These are phyloP conservation scores for Bombylius discolor DNA, from an alignment of 2,888 invertebrate genomes.

Conservation along the genomic window DNA sequence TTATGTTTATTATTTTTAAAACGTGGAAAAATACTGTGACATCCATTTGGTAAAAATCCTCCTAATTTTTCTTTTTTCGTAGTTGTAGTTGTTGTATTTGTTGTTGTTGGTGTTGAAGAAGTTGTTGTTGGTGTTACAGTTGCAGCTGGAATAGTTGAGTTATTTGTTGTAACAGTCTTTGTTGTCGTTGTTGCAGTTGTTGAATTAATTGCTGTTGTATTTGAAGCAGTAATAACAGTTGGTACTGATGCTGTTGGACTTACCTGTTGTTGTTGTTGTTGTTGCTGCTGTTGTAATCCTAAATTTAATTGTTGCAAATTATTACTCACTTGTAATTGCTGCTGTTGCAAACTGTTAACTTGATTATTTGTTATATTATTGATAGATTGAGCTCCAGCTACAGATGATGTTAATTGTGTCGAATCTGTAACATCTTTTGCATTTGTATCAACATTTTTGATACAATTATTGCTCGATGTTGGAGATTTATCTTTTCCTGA, in stretches of 20 bases:
- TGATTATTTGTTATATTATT: constrained; percentile 2
- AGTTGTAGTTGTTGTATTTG: constrained; percentile 17
- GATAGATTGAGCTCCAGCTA: too few species aligned
- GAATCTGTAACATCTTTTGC: constrained; percentile 9
- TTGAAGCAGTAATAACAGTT: background rate
- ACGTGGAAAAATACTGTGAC: constrained; percentile 31
- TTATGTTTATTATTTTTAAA: constrained; percentile 35
- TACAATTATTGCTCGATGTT: background rate
- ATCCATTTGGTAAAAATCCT: constrained; percentile 35
- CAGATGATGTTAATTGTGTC: background rate
- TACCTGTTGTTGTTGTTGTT: background rate
- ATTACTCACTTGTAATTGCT: background rate
- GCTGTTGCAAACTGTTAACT: constrained; percentile 1
- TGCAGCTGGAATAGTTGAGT: background rate
- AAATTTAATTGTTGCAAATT: background rate
- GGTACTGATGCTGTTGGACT: background rate
- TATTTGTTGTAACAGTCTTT: background rate
- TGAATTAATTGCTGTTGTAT: constrained; percentile 4
- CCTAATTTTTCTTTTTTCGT: constrained; percentile 35
- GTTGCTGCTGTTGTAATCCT: background rate
- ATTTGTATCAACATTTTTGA: background rate
- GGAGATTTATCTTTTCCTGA: background rate
- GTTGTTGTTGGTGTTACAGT: background rate
- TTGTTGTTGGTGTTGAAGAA: constrained; percentile 11
- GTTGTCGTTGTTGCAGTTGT: constrained; percentile 10